Evolutionary conservation across 2,888 invertebrate species (phyloP).

Genomic region (Drosophila yooni): DNA sequence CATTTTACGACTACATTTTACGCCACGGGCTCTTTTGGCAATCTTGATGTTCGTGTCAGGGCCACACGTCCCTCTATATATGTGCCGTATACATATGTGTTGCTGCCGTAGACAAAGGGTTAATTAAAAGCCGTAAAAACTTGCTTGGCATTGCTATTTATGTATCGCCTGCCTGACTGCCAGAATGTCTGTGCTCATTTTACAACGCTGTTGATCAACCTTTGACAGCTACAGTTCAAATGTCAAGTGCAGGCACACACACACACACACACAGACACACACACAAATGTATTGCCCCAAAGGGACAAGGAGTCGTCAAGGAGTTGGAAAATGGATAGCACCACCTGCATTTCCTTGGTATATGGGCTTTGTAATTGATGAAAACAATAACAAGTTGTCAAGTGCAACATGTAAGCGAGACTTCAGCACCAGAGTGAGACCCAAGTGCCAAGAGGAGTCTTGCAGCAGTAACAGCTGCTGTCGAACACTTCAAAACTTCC

Average conservation of each 20-base stretch:
- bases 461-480: not conserved
- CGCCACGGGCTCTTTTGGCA: slow-evolving; percentile 29
- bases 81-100: not conserved
- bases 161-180: slow-evolving; percentile 34
- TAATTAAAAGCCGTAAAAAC: slow-evolving; percentile 74
- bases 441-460: slow-evolving; percentile 10
- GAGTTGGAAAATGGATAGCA: not conserved
- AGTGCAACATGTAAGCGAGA: slow-evolving; percentile 71
- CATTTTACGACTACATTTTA: slow-evolving; percentile 40
- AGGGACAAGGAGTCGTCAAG: not conserved
- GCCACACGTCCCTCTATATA: slow-evolving; percentile 35
- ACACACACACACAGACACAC: slow-evolving; percentile 12
- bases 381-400: slow-evolving; percentile 77
- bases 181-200: slow-evolving; percentile 32
- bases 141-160: slow-evolving; percentile 49
- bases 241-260: slow-evolving; percentile 69
- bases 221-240: slow-evolving; percentile 78
- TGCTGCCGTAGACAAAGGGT: slow-evolving; percentile 65
- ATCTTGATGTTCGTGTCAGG: slow-evolving; percentile 76
- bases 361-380: slow-evolving; percentile 67
- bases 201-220: slow-evolving; percentile 46
- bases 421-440: slow-evolving; percentile 49
- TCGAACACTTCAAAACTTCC: slow-evolving; percentile 55
- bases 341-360: slow-evolving; percentile 19
- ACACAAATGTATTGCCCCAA: not conserved